phyloP scores from a whole-genome alignment of 2,888 invertebrate genomes.

The Yponomeuta sedellus region DNA sequence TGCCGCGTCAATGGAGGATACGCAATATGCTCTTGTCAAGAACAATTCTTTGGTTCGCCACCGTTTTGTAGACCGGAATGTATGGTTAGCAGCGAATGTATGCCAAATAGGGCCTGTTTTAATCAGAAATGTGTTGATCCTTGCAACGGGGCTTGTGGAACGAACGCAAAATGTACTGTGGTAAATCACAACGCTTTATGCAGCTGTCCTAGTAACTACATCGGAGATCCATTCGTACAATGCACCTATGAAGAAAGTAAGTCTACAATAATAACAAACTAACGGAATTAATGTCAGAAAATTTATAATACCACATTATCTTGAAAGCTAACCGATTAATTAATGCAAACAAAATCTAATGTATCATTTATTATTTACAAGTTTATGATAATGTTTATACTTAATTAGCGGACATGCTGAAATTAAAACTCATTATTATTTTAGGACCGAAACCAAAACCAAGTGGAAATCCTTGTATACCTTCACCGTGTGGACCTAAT shows the following conservation, averaged over 20 bases:
- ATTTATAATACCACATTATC: background rate
- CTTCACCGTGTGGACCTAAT: constrained; percentile 90
- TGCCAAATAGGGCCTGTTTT: constrained; percentile 86
- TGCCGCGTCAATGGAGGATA: constrained; percentile 84
- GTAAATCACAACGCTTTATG: constrained; percentile 92
- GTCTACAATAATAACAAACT: constrained; percentile 33
- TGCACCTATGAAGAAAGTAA: constrained; percentile 83
- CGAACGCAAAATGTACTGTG: constrained; percentile 87
- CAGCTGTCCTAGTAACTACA: constrained; percentile 84
- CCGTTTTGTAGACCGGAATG: constrained; percentile 88
- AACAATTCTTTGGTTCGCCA: constrained; percentile 86
- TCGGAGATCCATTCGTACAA: constrained; percentile 88
- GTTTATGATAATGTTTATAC: too few species aligned
- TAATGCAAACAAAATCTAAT: too few species aligned
- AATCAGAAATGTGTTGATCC: constrained; percentile 88
- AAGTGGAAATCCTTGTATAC: constrained; percentile 84
- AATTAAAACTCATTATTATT: constrained; percentile 31
- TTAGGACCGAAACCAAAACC: constrained; percentile 74
- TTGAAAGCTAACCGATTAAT: background rate
- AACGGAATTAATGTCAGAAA: constrained; percentile 16
- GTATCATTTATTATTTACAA: too few species aligned
- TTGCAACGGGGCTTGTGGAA: constrained; percentile 89
- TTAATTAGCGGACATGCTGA: too few species aligned
- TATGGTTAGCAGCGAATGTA: constrained; percentile 88
- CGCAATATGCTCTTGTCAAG: constrained; percentile 87